Evolutionary conservation across 2,113 vertebrate species (phyloP), one percentile per base, ranked within the genome.

Genomic region (Stegostoma tigrinum): DNA sequence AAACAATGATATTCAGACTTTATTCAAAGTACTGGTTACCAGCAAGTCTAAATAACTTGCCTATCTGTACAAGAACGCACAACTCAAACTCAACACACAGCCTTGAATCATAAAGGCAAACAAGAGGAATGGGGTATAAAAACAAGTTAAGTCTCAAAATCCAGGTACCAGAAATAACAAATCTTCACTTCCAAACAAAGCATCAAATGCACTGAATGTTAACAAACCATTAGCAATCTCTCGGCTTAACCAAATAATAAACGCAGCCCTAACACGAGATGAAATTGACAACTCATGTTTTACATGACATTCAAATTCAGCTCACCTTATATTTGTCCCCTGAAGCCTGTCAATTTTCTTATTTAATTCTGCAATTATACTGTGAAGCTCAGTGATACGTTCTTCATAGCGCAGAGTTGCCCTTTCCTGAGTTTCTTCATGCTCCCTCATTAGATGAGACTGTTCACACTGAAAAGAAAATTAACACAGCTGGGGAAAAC

Each of bases 281-380:
- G 24, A 90, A 90, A 90, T 90, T 61, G 61, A 93, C 66, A 93
- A 93, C 4, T 27, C 75, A 7, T 45, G 6, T 64, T 93, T 93
- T 61, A 90, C 30, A n/a, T 6, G 61, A 2, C 38, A 78, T 85
- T 95, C 7, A 21, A 30, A 38, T 5, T 66, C 34, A 66, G 24
- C 48, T 83, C 15, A 94, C 98, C 98, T 98, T 97, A 98, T 98
- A 95, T 98, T 97, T 96, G 97, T 96, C 95, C 98, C 98, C 96
- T 99, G 98, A 2, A 99, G 97, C 7, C 97, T 97, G 96, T 98
- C 97, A 52, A 98, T 98, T 97, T 98, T 98, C 97, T 98, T 98
- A 96, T 98, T 98, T 96, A 99, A 97, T 91, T 98, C 98, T 0
- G 98, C 98, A 30, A 99, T 98, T 97, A 99, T 97, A 96, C 98